Percentiles rank a stretch among this genome's conserved stretches.
These are phyloP conservation scores for Oscheius sp. DNA, from an alignment of 2,888 invertebrate species.

Conservation along the genomic window DNA sequence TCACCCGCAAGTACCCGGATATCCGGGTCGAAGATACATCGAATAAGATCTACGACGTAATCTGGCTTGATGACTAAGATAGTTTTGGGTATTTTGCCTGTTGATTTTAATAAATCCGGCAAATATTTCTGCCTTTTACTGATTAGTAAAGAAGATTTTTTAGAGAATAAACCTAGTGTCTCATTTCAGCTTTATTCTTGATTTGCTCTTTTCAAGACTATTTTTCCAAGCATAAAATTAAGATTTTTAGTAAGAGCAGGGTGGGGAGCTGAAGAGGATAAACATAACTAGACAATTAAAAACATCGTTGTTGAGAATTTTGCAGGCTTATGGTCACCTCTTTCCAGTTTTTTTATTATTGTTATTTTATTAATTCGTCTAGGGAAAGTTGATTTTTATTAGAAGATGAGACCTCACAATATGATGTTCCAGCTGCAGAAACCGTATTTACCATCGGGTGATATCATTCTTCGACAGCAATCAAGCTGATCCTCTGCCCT, in stretches of 20 bases:
- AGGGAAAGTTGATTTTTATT: constrained; percentile 66
- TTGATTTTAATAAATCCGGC: no score
- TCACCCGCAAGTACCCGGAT: no score
- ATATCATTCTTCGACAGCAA: constrained; percentile 74
- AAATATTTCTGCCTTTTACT: no score
- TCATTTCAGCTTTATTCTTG: no score
- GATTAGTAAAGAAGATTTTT: no score
- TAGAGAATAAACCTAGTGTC: no score
- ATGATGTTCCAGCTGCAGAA: constrained; percentile 75
- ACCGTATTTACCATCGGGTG: constrained; percentile 74
- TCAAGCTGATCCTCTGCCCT: constrained; percentile 70
- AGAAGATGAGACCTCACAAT: constrained; percentile 53
- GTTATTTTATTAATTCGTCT: neutral
- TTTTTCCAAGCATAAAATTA: constrained; percentile 72
- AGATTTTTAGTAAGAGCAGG: no score
- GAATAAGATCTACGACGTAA: no score
- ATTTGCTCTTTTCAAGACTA: constrained; percentile 70
- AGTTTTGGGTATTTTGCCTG: no score
- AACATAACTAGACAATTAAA: constrained; percentile 95
- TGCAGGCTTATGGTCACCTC: constrained; percentile 90
- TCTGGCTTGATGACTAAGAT: no score
- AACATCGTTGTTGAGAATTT: constrained; percentile 88
- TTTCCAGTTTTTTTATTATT: constrained; percentile 56
- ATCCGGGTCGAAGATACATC: no score
- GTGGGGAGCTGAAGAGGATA: constrained; percentile 81